Base-by-base conservation (phyloP, 2,113 vertebrate genomes). In the Datnioides undecimradiatus region DNA sequence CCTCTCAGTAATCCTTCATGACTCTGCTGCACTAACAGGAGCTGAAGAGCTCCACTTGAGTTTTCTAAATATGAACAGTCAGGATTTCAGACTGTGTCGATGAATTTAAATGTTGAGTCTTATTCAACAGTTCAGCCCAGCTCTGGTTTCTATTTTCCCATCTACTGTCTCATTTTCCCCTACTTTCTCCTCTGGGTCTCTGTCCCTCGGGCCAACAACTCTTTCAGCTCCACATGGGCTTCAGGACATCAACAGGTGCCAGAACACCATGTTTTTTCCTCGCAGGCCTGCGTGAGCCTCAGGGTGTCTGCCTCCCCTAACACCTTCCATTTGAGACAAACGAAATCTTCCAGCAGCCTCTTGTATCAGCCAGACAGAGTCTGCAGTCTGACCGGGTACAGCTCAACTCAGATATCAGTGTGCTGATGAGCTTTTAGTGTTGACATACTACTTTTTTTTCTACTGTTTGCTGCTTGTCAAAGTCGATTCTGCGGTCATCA, bases 211-310 rank as follows among this genome's bases (percentile, higher is more conserved):
- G 67, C 71, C 34, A 46, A 59, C 60, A 66, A 17, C 48, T 76
- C 23, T 29, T 41, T 63, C 40, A 45, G 51, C n/a, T n/a, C 77
- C 14, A 31, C 23, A 2, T 59, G 17, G 64, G 76, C 71, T 85
- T 71, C 51, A 68, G 73, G 72, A 78, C 74, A 59, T 45, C 76
- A 75, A 71, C 82, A 64, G 52, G 41, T 88, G 77, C 89, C 80
- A 82, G 58, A 87, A 73, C 54, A 84, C 66, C 31, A n/a, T 79
- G 75, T 84, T 86, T 86, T 86, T 65, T 46, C 41, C 84, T 84
- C 25, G 2, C 58, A 79, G 73, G 49, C 9, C 34, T 8, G 36
- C 36, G 41, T 75, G 59, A 67, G 82, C 86, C 75, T 58, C 58
- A 6, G 82, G 78, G 40, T 46, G 72, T 88, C 57, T 78, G 10